Evolutionary conservation across 2,888 invertebrate genomes (phyloP).

Genomic region (Liopterus haemorrhoidalis): DNA sequence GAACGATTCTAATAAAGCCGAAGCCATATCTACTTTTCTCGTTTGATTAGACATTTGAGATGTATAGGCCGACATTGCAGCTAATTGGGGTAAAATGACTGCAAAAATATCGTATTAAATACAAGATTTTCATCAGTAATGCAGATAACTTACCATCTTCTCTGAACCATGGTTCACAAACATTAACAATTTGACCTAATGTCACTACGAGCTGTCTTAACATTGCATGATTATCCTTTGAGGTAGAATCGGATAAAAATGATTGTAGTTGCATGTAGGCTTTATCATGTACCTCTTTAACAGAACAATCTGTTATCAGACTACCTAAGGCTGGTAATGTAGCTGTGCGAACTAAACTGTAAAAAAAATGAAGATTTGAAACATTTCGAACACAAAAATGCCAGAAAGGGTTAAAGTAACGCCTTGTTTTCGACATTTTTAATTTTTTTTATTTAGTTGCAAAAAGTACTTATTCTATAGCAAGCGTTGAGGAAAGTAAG

Average conservation of each 20-base stretch:
- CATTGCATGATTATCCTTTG: constrained; percentile 46
- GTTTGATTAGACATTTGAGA: constrained; percentile 51
- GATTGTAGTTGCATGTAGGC: constrained; percentile 50
- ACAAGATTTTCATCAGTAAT: not conserved
- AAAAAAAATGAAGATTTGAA: constrained; percentile 31
- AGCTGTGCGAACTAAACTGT: constrained; percentile 54
- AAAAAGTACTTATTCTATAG: too few species aligned
- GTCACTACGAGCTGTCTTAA: constrained; percentile 56
- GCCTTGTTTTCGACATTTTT: constrained; percentile 4
- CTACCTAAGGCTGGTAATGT: constrained; percentile 59
- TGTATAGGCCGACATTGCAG: constrained; percentile 52
- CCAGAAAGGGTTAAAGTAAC: constrained; percentile 5
- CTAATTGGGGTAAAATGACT: constrained; percentile 59
- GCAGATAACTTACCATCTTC: constrained; percentile 54
- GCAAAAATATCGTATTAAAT: constrained; percentile 34
- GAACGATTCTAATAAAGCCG: constrained; percentile 59
- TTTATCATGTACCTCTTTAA: constrained; percentile 52
- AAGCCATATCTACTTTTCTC: constrained; percentile 53
- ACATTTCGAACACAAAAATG: constrained; percentile 3
- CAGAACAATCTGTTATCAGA: constrained; percentile 49
- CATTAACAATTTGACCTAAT: constrained; percentile 55
- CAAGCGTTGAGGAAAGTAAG: too few species aligned
- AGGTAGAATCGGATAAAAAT: constrained; percentile 42
- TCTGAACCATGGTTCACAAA: constrained; percentile 53
- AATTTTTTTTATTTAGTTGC: too few species aligned